phyloP scores from a whole-genome alignment of 2,113 vertebrate genomes.

The Siniperca chuatsi region DNA sequence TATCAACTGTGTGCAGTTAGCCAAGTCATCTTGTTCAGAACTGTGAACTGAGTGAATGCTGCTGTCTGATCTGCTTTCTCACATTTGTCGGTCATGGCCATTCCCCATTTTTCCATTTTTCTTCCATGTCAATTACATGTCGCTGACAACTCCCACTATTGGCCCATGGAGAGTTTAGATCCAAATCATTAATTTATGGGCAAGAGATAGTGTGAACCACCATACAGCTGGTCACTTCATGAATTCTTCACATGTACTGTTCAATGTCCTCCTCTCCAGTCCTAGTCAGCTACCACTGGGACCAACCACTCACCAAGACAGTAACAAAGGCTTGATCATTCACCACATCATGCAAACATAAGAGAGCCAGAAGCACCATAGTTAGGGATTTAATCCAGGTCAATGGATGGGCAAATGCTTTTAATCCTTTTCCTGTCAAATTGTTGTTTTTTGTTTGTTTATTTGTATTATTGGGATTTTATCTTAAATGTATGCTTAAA shows the following conservation, averaged over 20 bases:
- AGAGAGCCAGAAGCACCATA: background rate
- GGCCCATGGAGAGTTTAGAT: conserved; percentile 9
- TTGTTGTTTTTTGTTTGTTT: background rate
- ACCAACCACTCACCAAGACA: background rate
- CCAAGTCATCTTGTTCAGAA: background rate
- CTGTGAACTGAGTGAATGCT: conserved; percentile 16
- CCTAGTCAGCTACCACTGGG: background rate
- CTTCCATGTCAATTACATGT: conserved; percentile 49
- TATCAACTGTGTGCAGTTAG: conserved; percentile 1
- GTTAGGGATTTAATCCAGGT: conserved; percentile 13
- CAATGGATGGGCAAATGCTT: background rate
- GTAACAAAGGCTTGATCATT: conserved; percentile 30
- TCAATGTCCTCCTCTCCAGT: background rate
- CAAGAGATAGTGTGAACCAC: background rate
- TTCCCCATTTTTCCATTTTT: conserved; percentile 27
- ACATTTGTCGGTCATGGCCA: conserved; percentile 20
- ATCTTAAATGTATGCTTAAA: background rate
- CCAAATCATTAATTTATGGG: conserved; percentile 27
- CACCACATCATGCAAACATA: background rate
- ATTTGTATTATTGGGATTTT: background rate
- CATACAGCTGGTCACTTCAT: conserved; percentile 13
- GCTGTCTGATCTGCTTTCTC: conserved; percentile 17
- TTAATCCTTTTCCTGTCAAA: background rate
- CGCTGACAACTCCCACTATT: conserved; percentile 4
- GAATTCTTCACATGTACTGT: conserved; percentile 16